Conservation (phyloP, 2,797 vertebrate species). For the Sparidentex hasta region DNA sequence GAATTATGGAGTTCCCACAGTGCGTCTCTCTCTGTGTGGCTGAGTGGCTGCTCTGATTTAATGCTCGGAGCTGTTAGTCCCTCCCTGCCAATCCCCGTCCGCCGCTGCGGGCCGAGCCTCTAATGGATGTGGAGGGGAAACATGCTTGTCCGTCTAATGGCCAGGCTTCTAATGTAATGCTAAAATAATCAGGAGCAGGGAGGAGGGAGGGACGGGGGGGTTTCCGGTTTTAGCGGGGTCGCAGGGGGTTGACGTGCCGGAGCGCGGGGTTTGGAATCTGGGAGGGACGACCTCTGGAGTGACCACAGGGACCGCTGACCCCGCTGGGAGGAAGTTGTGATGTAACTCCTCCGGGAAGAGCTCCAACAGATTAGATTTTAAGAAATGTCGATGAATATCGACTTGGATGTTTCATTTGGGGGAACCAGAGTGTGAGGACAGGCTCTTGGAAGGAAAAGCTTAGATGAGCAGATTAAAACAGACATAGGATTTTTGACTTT, state of each 20-base stretch:
- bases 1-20: conserved; percentile 74
- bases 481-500: not conserved
- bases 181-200: conserved; percentile 70
- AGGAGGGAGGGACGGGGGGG: conserved; percentile 10
- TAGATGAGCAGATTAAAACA: conserved; percentile 11
- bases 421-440: not conserved
- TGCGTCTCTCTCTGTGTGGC: conserved; percentile 31
- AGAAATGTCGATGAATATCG: conserved; percentile 33
- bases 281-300: conserved; percentile 38
- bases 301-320: conserved; percentile 48
- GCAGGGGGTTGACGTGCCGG: conserved; percentile 41
- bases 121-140: conserved; percentile 77
- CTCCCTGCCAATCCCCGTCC: conserved; percentile 24
- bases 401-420: conserved; percentile 30
- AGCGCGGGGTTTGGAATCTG: conserved; percentile 49
- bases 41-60: conserved; percentile 71
- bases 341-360: conserved; percentile 57
- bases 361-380: conserved; percentile 47
- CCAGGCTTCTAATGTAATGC: conserved; percentile 68
- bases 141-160: conserved; percentile 68
- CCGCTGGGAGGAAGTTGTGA: conserved; percentile 67
- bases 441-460: not conserved
- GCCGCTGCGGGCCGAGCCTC: conserved; percentile 51
- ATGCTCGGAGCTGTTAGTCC: conserved; percentile 66
- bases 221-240: conserved; percentile 56